These are phyloP conservation scores for Pampusana beccarii DNA, from an alignment of 2,113 vertebrate genomes.

Conservation along the genomic window DNA sequence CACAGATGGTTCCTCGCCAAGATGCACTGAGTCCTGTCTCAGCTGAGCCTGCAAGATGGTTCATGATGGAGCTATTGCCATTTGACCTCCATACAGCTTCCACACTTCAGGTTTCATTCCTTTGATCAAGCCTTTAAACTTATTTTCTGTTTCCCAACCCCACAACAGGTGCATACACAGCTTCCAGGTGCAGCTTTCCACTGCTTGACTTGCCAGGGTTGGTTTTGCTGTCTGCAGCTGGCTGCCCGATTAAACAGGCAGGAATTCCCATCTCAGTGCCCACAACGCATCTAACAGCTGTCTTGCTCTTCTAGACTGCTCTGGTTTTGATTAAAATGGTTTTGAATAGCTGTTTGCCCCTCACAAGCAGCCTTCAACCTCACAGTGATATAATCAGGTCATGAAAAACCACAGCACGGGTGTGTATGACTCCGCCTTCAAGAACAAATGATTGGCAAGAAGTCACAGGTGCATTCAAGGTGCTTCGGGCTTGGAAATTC, in stretches of 20 bases:
- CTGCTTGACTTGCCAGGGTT: fast-evolving
- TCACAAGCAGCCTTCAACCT: background rate
- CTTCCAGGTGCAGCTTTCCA: background rate
- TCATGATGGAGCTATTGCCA: background rate
- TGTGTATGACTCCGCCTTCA: background rate
- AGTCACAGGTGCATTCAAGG: background rate
- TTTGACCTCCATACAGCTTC: background rate
- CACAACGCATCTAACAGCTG: constrained; percentile 20
- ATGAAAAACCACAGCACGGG: background rate
- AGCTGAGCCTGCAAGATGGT: background rate
- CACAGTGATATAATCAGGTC: background rate
- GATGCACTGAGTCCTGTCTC: background rate
- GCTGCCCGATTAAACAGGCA: constrained; percentile 16
- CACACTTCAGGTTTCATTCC: background rate
- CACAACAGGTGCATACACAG: fast-evolving
- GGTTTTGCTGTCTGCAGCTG: background rate
- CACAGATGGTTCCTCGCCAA: background rate
- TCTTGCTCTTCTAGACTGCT: background rate
- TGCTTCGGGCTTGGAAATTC: background rate
- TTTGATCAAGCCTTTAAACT: background rate
- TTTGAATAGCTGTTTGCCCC: background rate
- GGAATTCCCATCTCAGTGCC: constrained; percentile 17
- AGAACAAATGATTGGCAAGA: background rate
- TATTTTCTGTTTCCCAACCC: background rate
- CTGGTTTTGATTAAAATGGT: background rate